A percentile compares a stretch with the other conserved stretches of the same genome.
phyloP scores from a whole-genome alignment of 1,140 invertebrate species.

The Euwallacea fornicatus region DNA sequence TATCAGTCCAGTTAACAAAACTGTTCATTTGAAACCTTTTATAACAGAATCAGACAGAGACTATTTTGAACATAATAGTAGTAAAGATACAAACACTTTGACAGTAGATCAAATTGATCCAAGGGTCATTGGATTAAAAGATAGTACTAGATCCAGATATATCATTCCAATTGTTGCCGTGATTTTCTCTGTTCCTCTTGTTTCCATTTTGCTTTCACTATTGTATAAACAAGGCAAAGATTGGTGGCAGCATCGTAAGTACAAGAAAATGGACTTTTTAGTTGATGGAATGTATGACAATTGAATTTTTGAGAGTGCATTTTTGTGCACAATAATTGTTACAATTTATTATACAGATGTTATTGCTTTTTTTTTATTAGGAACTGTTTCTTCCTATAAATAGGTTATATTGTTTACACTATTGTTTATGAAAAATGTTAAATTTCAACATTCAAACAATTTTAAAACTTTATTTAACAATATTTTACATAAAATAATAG shows the following conservation, averaged over 20 bases:
- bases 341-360: no score
- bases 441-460: no score
- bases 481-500: no score
- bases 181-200: conserved; percentile 65
- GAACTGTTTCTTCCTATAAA: no score
- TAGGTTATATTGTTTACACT: no score
- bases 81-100: conserved; percentile 2
- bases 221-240: conserved; percentile 67
- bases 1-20: background rate
- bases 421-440: no score
- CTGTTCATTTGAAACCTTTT: conserved; percentile 18
- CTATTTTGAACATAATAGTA: conserved; percentile 12
- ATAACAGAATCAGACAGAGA: conserved; percentile 27
- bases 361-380: no score
- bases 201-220: conserved; percentile 62
- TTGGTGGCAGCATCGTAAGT: conserved; percentile 76
- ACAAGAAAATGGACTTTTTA: conserved; percentile 76
- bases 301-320: conserved; percentile 46
- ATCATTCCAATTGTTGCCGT: conserved; percentile 67
- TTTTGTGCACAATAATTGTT: no score
- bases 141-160: conserved; percentile 55
- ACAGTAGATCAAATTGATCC: conserved; percentile 29
- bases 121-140: conserved; percentile 20
- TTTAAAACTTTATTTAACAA: no score
- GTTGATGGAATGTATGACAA: conserved; percentile 82